Evolutionary conservation across 2,797 vertebrate species (phyloP), one percentile per base, ranked within the genome.

Genomic region (Pseudomugil tenellus): DNA sequence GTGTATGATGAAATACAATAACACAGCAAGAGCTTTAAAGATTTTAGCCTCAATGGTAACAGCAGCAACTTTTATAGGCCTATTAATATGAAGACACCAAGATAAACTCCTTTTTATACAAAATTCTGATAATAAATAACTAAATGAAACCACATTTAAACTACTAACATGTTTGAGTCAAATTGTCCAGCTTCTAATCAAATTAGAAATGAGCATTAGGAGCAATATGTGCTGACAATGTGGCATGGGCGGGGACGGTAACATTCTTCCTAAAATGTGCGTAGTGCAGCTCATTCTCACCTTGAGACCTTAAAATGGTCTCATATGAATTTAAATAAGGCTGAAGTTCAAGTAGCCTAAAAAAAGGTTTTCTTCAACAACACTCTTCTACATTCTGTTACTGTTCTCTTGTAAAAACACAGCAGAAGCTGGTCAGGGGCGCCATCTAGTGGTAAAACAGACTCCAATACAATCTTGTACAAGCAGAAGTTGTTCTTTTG

Each of bases 401-500:
- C 1, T 2, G 52, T 28, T 67, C 31, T 48, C 25, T 37, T 37
- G 35, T 37, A 9, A 10, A 51, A 28, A 35, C 7, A 26, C 0
- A 51, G 37, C 9, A 2, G 4, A 71, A 39, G 53, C 17, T 76
- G 63, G 58, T 43, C 72, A 58, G 17, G 60, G 66, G 21, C 12
- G 64, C 84, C 81, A 82, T 69, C 84, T 87, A 88, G 84, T 85
- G 83, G 81, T 58, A 46, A 76, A 2, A 73, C 0, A 1, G 29
- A 5, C 31, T 10, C 48, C 32, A 17, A 21, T 57, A 54, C 52
- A 66, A 10, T 23, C 21, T 64, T 28, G 5, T 23, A 51, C 19
- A 41, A 60, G 12, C 29, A 55, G 9, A 19, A 1, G 10, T 26
- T 10, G 32, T 29, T 58, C 13, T 29, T 48, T 51, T 71, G 70